Percentiles rank a stretch among this genome's conserved stretches.
Conservation (phyloP, 2,113 vertebrate species). For the Calypte anna region DNA sequence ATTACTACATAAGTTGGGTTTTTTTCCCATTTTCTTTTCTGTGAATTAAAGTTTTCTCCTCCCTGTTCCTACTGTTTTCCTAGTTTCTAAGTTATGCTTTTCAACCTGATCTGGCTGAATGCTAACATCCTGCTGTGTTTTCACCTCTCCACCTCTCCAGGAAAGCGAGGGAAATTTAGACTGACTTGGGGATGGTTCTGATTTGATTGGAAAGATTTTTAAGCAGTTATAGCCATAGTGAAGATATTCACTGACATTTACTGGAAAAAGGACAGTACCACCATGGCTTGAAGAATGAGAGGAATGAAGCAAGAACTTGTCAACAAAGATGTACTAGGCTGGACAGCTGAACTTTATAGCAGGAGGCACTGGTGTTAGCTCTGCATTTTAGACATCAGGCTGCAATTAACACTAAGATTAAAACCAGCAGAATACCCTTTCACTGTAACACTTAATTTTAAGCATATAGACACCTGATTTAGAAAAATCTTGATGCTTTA, state of each 20-base stretch:
- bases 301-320: background rate
- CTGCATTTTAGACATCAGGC: background rate
- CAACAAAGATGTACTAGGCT: background rate
- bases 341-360: background rate
- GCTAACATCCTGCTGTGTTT: constrained; percentile 12
- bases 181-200: background rate
- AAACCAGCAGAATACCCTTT: background rate
- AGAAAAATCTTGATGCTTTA: background rate
- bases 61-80: constrained; percentile 9
- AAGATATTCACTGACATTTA: background rate
- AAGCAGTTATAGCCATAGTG: background rate
- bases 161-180: constrained; percentile 13
- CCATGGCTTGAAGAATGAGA: background rate
- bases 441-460: background rate
- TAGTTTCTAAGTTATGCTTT: constrained; percentile 18
- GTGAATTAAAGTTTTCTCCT: constrained; percentile 1
- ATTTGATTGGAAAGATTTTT: constrained; percentile 43
- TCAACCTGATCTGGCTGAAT: constrained; percentile 8
- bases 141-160: constrained; percentile 28
- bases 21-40: background rate
- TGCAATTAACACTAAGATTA: background rate
- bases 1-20: background rate
- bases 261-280: constrained; percentile 12
- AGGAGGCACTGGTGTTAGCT: background rate
- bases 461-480: background rate